A percentile compares a stretch with the other conserved stretches of the same genome.
phyloP scores from a whole-genome alignment of 2,113 vertebrate species.

The Carassius auratus region DNA sequence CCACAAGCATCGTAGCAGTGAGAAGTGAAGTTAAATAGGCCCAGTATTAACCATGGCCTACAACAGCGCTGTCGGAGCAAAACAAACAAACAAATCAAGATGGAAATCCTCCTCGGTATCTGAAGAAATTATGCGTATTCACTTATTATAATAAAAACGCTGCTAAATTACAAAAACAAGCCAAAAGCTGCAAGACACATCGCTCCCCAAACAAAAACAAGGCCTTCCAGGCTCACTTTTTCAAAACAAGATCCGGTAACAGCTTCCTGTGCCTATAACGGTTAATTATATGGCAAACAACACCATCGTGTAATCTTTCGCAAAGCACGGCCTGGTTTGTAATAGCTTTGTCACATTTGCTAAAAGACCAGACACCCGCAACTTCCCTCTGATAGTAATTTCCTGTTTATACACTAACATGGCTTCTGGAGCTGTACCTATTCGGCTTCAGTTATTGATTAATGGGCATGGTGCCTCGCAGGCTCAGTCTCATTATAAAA shows the following conservation, averaged over 20 bases:
- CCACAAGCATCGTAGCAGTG: slow-evolving; percentile 51
- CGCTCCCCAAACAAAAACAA: slow-evolving; percentile 38
- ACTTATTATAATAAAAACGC: slow-evolving; percentile 25
- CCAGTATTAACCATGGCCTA: slow-evolving; percentile 47
- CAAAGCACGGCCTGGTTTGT: slow-evolving; percentile 34
- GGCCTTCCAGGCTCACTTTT: not conserved
- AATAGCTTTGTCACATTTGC: slow-evolving; percentile 54
- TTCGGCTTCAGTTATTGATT: slow-evolving; percentile 45
- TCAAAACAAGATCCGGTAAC: slow-evolving; percentile 23
- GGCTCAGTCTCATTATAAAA: slow-evolving; percentile 41
- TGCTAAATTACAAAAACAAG: slow-evolving; percentile 35
- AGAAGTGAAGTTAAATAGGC: slow-evolving; percentile 50
- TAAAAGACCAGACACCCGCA: slow-evolving; percentile 45
- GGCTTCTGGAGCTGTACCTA: slow-evolving; percentile 36
- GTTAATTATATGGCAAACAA: slow-evolving; percentile 49
- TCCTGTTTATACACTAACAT: slow-evolving; percentile 48
- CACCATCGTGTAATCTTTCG: slow-evolving; percentile 44
- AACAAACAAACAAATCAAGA: slow-evolving; percentile 47
- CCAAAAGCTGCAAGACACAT: slow-evolving; percentile 10
- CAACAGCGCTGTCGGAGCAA: slow-evolving; percentile 31
- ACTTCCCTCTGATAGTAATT: slow-evolving; percentile 47
- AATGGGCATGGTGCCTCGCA: slow-evolving; percentile 43
- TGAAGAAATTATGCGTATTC: slow-evolving; percentile 29
- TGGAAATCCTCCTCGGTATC: slow-evolving; percentile 42
- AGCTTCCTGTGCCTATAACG: slow-evolving; percentile 42